Evolutionary conservation across 2,888 invertebrate species (phyloP).

Genomic region (Drosophila ochracea): DNA sequence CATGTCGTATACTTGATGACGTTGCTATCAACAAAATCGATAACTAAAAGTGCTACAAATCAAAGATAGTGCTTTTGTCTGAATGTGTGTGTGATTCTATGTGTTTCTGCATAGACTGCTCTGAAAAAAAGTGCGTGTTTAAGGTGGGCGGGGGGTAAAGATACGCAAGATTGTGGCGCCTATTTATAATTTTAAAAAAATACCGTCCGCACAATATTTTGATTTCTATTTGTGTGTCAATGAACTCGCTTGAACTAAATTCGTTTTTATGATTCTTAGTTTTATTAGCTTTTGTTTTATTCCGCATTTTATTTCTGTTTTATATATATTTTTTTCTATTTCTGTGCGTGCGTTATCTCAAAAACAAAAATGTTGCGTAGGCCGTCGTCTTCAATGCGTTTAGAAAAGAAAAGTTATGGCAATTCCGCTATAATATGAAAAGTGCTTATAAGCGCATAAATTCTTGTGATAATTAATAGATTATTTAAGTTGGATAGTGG

Average conservation of each 20-base stretch:
- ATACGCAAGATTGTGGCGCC: constrained; percentile 40
- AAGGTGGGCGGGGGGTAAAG: constrained; percentile 4
- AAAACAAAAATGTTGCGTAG: constrained; percentile 60
- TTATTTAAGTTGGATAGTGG: not conserved
- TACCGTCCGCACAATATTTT: constrained; percentile 55
- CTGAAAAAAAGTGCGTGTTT: constrained; percentile 33
- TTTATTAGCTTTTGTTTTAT: constrained; percentile 59
- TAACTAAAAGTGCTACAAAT: constrained; percentile 34
- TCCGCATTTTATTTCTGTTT: constrained; percentile 41
- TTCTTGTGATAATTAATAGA: constrained; percentile 19
- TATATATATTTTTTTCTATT: constrained; percentile 17
- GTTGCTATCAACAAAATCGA: constrained; percentile 38
- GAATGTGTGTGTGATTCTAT: constrained; percentile 10
- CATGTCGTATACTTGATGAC: constrained; percentile 37
- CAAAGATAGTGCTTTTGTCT: constrained; percentile 7
- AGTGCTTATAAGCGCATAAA: constrained; percentile 12
- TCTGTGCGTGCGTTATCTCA: constrained; percentile 66
- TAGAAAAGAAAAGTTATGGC: constrained; percentile 76
- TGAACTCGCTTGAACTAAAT: constrained; percentile 81
- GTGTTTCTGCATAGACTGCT: constrained; percentile 17
- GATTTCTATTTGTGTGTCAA: constrained; percentile 82
- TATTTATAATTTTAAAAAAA: constrained; percentile 25
- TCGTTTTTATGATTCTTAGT: constrained; percentile 47
- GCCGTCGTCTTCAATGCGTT: constrained; percentile 54
- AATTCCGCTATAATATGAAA: constrained; percentile 9